phyloP scores from a whole-genome alignment of 1,140 invertebrate species.

The Scaptomyza hsui region DNA sequence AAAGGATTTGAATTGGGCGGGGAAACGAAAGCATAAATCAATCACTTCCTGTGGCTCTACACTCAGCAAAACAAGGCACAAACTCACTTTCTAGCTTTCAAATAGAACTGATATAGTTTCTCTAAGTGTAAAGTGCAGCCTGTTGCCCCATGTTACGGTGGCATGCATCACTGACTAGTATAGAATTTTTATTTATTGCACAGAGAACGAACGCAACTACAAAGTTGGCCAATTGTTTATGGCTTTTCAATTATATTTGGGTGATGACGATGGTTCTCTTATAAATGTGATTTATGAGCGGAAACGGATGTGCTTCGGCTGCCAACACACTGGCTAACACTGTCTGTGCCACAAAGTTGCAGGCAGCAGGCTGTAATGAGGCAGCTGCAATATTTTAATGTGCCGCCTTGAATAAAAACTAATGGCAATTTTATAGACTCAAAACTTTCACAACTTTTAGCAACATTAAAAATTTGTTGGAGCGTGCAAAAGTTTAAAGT shows the following conservation, averaged over 20 bases:
- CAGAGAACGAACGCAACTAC: conserved; percentile 10
- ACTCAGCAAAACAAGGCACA: background rate
- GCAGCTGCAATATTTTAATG: conserved; percentile 40
- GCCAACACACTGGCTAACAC: conserved; percentile 22
- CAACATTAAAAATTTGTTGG: conserved; percentile 22
- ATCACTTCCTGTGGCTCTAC: conserved; percentile 66
- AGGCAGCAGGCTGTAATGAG: conserved; percentile 51
- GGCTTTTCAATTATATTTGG: conserved; percentile 43
- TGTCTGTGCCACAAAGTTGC: conserved; percentile 39
- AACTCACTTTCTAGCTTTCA: no score
- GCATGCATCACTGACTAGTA: conserved; percentile 21
- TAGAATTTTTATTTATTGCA: conserved; percentile 73
- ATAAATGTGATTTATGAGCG: conserved; percentile 76
- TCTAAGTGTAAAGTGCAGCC: conserved; percentile 1
- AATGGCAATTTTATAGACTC: conserved; percentile 39
- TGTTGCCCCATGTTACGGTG: conserved; percentile 19
- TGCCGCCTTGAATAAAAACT: conserved; percentile 18
- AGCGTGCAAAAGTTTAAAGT: conserved; percentile 44
- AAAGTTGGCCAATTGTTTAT: conserved; percentile 31
- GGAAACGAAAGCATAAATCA: conserved; percentile 61
- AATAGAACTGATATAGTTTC: background rate
- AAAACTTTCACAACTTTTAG: conserved; percentile 11
- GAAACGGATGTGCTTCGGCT: conserved; percentile 33
- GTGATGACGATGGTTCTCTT: conserved; percentile 52
- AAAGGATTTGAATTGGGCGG: conserved; percentile 1